Evolutionary conservation across 2,113 vertebrate genomes (phyloP).

Genomic region (Psammodynastes pulverulentus): DNA sequence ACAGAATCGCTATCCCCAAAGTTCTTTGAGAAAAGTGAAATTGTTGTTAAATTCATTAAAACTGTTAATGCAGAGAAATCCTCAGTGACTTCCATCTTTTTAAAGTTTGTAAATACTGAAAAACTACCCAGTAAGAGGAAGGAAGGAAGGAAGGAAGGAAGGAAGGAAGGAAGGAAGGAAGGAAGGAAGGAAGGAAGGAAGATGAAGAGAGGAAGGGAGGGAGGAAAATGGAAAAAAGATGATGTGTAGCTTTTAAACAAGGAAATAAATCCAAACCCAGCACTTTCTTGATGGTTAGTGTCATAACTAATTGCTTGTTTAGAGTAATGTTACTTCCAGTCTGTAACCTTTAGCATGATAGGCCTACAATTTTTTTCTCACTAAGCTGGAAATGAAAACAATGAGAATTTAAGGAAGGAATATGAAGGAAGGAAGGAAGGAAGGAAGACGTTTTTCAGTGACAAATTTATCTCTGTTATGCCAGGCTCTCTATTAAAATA

Average conservation of each 20-base stretch:
- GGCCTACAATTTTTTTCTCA: neutral
- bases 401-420: conserved; percentile 10
- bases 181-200: neutral
- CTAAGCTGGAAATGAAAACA: neutral
- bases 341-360: neutral
- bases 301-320: neutral
- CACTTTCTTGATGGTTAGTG: neutral
- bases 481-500: conserved; percentile 15
- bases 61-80: neutral
- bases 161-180: neutral
- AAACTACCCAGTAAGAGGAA: conserved; percentile 2
- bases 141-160: neutral
- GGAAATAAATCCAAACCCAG: neutral
- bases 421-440: neutral
- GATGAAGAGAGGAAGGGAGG: neutral
- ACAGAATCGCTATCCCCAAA: neutral
- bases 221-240: neutral
- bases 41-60: neutral
- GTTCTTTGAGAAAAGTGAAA: neutral
- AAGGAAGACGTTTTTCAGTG: conserved; percentile 21
- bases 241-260: neutral
- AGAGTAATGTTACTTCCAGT: neutral
- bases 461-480: conserved; percentile 28
- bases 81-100: neutral
- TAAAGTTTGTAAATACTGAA: conserved; percentile 18